Evolutionary conservation across 2,888 invertebrate genomes (phyloP), one percentile per base, ranked within the genome.

Genomic region (Escarpia spicata): DNA sequence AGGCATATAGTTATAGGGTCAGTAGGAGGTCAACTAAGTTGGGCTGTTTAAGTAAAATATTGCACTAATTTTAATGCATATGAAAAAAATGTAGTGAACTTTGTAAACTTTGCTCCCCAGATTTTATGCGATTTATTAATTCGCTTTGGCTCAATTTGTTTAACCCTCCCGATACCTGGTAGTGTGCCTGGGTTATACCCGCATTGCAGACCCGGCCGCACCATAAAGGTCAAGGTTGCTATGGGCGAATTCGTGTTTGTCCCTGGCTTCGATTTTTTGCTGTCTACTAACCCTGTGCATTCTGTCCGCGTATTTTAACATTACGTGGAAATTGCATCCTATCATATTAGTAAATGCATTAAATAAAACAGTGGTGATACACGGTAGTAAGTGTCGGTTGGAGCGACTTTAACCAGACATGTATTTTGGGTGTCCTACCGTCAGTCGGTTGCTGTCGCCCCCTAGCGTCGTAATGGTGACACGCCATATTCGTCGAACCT

Each of bases 401-500:
- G 19, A 75, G 75, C 19, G 75, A 75, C 19, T 75, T 26, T 75
- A 75, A n/a, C 26, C 75, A 52, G 52, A 12, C 75, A 75, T 75
- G 75, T 75, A 75, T 75, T 75, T 75, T 26, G 75, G 19, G 6
- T 75, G 75, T 6, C 75, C 75, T 75, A 75, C 75, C 75, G n/a
- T 75, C 75, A 75, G 75, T 75, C 75, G 75, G 19, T 75, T 75
- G 75, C 75, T 75, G 75, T 75, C 75, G 75, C 75, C 75, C 75
- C 75, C 75, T 75, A 4, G 75, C 75, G 75, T n/a, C 75, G 75
- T 75, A 75, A 75, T 75, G 75, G 75, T n/a, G 75, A n/a, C 75
- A 26, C 75, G 75, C 19, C 75, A 6, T 75, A 75, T 75, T n/a
- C 75, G 75, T 75, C 75, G 19, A 75, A 75, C 75, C 26, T 75